Evolutionary conservation across 2,113 vertebrate genomes (phyloP).

Genomic region (Mesitornis unicolor): DNA sequence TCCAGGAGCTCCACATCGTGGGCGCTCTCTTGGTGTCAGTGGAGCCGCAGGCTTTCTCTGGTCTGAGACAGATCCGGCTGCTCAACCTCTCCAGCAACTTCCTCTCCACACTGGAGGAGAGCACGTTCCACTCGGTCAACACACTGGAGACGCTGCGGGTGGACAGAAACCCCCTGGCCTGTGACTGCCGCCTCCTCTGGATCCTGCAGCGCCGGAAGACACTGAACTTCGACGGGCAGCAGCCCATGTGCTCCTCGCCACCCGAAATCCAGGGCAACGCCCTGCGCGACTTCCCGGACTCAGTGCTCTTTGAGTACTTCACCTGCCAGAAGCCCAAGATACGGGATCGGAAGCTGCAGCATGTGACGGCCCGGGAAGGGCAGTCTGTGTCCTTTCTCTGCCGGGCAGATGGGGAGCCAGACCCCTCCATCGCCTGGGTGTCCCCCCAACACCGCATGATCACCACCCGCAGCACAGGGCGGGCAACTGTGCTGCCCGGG

Average conservation of each 20-base stretch:
- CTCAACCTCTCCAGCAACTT: slow-evolving; percentile 92
- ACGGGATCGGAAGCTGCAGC: slow-evolving; percentile 90
- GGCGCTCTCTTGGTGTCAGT: slow-evolving; percentile 82
- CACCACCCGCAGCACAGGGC: slow-evolving; percentile 80
- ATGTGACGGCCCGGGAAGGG: slow-evolving; percentile 81
- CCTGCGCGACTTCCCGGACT: slow-evolving; percentile 87
- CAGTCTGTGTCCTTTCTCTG: slow-evolving; percentile 90
- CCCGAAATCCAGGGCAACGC: slow-evolving; percentile 87
- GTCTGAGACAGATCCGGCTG: slow-evolving; percentile 88
- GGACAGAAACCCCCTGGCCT: slow-evolving; percentile 92
- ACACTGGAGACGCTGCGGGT: slow-evolving; percentile 90
- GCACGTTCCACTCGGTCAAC: slow-evolving; percentile 91
- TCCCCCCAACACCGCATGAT: slow-evolving; percentile 90
- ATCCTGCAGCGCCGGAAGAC: slow-evolving; percentile 94
- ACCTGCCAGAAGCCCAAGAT: slow-evolving; percentile 96
- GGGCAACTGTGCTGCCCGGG: slow-evolving; percentile 82
- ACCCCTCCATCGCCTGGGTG: slow-evolving; percentile 90
- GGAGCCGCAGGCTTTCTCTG: slow-evolving; percentile 88
- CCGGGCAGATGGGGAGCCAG: slow-evolving; percentile 89
- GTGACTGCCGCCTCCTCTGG: slow-evolving; percentile 96
- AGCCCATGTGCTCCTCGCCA: slow-evolving; percentile 85
- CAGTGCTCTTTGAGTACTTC: slow-evolving; percentile 92
- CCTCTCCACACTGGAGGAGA: slow-evolving; percentile 90
- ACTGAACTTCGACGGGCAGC: slow-evolving; percentile 87
- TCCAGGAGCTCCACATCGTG: slow-evolving; percentile 93